Conservation (phyloP, 2,113 vertebrate genomes). For the Siphamia tubifer region DNA sequence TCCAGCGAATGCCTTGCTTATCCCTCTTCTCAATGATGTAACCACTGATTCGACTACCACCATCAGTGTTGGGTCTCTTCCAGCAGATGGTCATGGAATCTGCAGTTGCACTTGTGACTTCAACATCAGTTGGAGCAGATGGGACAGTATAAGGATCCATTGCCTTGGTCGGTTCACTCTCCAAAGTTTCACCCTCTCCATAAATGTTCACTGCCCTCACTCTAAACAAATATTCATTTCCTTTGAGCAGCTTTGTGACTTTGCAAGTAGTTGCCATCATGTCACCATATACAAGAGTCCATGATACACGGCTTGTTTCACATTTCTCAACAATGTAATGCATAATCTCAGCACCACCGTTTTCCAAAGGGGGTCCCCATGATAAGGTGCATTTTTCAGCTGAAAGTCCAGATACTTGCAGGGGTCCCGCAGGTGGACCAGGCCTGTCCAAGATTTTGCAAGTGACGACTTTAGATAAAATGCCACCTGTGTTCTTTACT, state of each 20-base stretch:
- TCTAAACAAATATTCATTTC: conserved; percentile 97
- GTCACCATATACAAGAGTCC: conserved; percentile 91
- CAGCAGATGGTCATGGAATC: conserved; percentile 95
- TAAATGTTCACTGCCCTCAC: conserved; percentile 95
- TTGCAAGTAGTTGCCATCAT: conserved; percentile 93
- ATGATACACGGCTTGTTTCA: conserved; percentile 94
- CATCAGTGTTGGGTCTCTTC: conserved; percentile 92
- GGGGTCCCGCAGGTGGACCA: conserved; percentile 91
- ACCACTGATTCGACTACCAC: conserved; percentile 91
- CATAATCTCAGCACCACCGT: conserved; percentile 92
- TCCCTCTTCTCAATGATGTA: conserved; percentile 96
- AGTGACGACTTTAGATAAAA: conserved; percentile 85
- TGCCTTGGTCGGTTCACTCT: conserved; percentile 91
- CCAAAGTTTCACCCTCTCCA: conserved; percentile 90
- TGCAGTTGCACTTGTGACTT: conserved; percentile 90
- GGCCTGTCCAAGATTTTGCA: conserved; percentile 97
- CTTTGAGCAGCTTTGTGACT: conserved; percentile 92
- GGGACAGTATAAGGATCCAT: conserved; percentile 91
- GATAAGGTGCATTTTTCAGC: conserved; percentile 93
- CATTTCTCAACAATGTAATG: conserved; percentile 96
- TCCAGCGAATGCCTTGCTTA: conserved; percentile 93
- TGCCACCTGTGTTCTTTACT: conserved; percentile 91
- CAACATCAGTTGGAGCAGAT: conserved; percentile 88
- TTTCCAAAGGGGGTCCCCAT: conserved; percentile 94
- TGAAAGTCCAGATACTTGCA: conserved; percentile 88